Evolutionary conservation across 2,888 invertebrate species (phyloP).

Genomic region (Rhagonycha lutea): DNA sequence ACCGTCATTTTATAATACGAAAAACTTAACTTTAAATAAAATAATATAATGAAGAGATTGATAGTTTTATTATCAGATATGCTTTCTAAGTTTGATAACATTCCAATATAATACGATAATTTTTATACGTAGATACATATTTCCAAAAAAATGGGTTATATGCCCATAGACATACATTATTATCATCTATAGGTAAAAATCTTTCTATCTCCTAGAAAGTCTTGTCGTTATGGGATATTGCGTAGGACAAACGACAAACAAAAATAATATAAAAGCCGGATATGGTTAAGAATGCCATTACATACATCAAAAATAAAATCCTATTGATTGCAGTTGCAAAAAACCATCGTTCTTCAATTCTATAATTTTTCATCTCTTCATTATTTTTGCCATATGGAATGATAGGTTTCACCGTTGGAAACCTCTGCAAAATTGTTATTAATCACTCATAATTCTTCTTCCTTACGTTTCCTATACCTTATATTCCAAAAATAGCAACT

Average conservation of each 20-base stretch:
- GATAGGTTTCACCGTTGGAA: too few relatives aligned
- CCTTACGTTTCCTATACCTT: constrained; percentile 51
- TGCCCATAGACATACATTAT: too few relatives aligned
- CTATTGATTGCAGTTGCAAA: background rate
- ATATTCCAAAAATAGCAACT: constrained; percentile 54
- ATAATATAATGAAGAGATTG: too few relatives aligned
- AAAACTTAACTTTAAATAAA: too few relatives aligned
- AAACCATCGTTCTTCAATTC: background rate
- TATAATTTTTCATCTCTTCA: constrained; percentile 45
- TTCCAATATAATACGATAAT: too few relatives aligned
- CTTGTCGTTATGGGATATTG: background rate
- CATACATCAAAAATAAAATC: background rate
- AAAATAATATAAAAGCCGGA: background rate
- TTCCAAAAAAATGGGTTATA: too few relatives aligned
- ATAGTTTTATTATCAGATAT: too few relatives aligned
- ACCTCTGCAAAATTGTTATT: background rate
- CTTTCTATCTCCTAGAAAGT: too few relatives aligned
- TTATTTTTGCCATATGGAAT: background rate
- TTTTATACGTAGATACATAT: too few relatives aligned
- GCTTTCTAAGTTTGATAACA: too few relatives aligned
- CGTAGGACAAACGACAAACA: background rate
- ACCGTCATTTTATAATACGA: too few relatives aligned
- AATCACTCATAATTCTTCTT: constrained; percentile 35
- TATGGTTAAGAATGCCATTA: background rate
- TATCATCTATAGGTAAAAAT: too few relatives aligned